Base-by-base conservation (phyloP, 2,113 vertebrate species). In the Plecturocebus donacophilus region DNA sequence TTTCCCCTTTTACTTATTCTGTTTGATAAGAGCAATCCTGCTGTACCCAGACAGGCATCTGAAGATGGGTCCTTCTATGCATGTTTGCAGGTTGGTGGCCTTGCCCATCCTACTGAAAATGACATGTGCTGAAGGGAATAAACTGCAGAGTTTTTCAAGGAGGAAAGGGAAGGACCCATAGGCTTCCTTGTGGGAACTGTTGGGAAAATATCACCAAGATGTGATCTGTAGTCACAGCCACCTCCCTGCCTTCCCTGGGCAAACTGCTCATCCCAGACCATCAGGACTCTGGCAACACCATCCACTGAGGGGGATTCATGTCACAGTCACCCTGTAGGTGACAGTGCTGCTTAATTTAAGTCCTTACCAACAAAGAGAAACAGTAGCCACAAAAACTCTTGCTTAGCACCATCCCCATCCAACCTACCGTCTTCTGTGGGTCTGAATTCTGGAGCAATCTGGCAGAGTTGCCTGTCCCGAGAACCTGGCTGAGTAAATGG, bases 221-320 rank as follows among this genome's bases (percentile, higher is more conserved):
- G 32, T 45, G n/a, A 89, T 32, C 4, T 27, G 40, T 11, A n/a
- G 56, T 12, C 54, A 35, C 7, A 12, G 23, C 40, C 30, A 86
- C 23, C 13, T 40, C 27, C 35, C 47, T 68, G 21, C 6, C 58
- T n/a, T 32, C 54, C 61, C 32, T 4, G 21, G 52, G 16, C 38
- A 66, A 42, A 56, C 0, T 7, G 27, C n/a, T 32, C 0, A 0
- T 10, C 61, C 1, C 0, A n/a, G 38, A n/a, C 71, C 76, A 7
- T 38, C 20, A 38, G 68, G 8, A 49, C 19, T 32, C 54, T 19
- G 32, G 32, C 17, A 17, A 38, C 10, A 20, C 1, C 0, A 1
- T 64, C 58, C 49, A 6, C 73, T 1, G 5, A 2, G 52, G 38
- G 5, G 35, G 49, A 10, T 66, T n/a, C 16, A 0, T 0, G 9